These are phyloP conservation scores for Brachyhypopomus gauderio DNA, from an alignment of 2,113 vertebrate species.

Conservation along the genomic window DNA sequence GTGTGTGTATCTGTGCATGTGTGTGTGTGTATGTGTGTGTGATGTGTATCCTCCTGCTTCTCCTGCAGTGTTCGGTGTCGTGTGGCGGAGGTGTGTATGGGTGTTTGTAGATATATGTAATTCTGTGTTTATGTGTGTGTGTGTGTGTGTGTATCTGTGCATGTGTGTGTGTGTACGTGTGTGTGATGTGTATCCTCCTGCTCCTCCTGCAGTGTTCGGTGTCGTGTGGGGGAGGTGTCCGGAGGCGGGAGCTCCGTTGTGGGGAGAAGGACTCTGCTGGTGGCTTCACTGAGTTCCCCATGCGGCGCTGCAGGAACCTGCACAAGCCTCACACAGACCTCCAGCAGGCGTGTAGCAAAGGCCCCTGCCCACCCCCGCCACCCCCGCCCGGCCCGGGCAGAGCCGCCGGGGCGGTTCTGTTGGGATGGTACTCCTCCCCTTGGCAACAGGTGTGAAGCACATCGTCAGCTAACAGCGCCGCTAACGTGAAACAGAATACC, in stretches of 20 bases:
- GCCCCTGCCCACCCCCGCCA: slow-evolving; percentile 70
- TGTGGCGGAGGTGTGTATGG: neutral
- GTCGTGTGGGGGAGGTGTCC: slow-evolving; percentile 84
- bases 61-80: too few species aligned
- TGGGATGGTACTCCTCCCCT: slow-evolving; percentile 89
- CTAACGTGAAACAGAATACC: too few species aligned
- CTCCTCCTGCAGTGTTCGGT: slow-evolving; percentile 81
- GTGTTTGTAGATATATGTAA: neutral
- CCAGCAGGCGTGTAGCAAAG: slow-evolving; percentile 82
- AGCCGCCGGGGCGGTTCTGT: slow-evolving; percentile 57
- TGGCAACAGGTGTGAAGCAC: slow-evolving; percentile 87
- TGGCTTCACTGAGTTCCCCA: slow-evolving; percentile 82
- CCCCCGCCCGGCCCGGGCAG: slow-evolving; percentile 52
- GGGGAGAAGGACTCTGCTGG: slow-evolving; percentile 82
- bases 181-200: slow-evolving; percentile 19
- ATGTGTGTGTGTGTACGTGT: neutral
- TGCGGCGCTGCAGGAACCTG: slow-evolving; percentile 86
- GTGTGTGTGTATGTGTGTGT: neutral
- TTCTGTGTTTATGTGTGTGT: neutral
- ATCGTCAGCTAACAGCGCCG: too few species aligned
- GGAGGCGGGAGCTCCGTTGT: slow-evolving; percentile 84
- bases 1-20: neutral
- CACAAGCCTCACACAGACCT: slow-evolving; percentile 80
- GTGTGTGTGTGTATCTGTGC: neutral
- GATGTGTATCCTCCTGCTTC: too few species aligned